Base-by-base conservation (phyloP, 1,140 invertebrate genomes). In the Nixonia krombeini region DNA sequence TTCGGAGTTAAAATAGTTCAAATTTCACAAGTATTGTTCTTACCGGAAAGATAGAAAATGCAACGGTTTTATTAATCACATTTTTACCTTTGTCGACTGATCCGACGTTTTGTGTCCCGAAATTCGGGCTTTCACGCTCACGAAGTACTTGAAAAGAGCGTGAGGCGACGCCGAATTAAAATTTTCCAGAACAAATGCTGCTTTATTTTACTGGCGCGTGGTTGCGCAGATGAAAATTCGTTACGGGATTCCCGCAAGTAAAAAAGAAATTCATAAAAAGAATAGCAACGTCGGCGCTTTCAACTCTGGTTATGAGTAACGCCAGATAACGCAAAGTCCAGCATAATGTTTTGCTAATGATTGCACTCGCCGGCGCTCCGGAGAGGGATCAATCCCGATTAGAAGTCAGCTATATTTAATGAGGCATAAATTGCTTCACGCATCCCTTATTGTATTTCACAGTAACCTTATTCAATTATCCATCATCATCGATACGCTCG, bases 381-480 rank as follows among this genome's bases (percentile, higher is more conserved):
- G 25, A 21, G 26, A 37, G 44, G 26, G 40, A 50, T 72, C 58
- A 38, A 65, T 62, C 64, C 51, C 53, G 51, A 53, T 61, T 51
- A 42, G 33, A 51, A 52, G 33, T 41, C 51, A 35, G 45, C 38
- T 65, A 62, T 55, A 51, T 42, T 59, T 77, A 77, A 78, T 73
- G 73, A 75, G 42, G 64, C 72, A 58, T 76, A 73, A 79, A 79
- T 75, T 78, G 72, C 29, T 44, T 69, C 13, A 23, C 23, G 29
- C 49, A 44, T 59, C 35, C 64, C 44, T 28, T 50, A 38, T 49
- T 46, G 7, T 21, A 21, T 8, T 40, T 18, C 2, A 40, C n/a
- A 51, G 56, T 25, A 31, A 51, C 9, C 13, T 18, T 29, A 67
- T 75, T 78, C 74, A 76, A 75, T 78, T 75, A 74, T 47, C 23